Percentiles rank a stretch among this genome's conserved stretches.
These are phyloP conservation scores for Anthonomus grandis DNA, from an alignment of 1,140 invertebrate genomes.

Conservation along the genomic window DNA sequence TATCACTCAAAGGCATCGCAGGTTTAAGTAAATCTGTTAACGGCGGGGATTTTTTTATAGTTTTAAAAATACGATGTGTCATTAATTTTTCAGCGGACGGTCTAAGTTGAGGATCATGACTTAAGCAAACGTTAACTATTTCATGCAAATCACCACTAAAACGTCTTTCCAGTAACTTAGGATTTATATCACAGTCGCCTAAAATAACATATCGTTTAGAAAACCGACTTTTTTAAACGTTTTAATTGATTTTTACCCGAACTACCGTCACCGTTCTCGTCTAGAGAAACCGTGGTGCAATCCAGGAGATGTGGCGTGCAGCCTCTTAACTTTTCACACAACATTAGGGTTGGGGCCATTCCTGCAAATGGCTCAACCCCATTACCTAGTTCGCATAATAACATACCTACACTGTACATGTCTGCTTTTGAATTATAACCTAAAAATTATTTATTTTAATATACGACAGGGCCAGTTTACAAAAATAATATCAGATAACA, in stretches of 20 bases:
- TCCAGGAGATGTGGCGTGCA: constrained; percentile 74
- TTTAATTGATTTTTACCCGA: constrained; percentile 43
- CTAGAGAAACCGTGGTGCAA: constrained; percentile 64
- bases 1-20: constrained; percentile 53
- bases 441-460: constrained; percentile 32
- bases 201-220: constrained; percentile 5
- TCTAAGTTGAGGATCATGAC: constrained; percentile 61
- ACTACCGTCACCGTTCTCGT: constrained; percentile 52
- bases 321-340: constrained; percentile 83
- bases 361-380: constrained; percentile 82
- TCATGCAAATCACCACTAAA: constrained; percentile 74
- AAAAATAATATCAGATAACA: too few relatives aligned
- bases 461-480: too few relatives aligned
- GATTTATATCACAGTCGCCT: constrained; percentile 39
- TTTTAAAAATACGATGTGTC: constrained; percentile 74
- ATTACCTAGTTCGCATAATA: constrained; percentile 86
- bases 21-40: constrained; percentile 54
- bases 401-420: constrained; percentile 85
- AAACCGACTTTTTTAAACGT: neutral
- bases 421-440: constrained; percentile 89
- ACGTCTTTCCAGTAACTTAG: constrained; percentile 51
- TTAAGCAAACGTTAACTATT: constrained; percentile 67
- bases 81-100: constrained; percentile 64
- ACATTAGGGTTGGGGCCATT: constrained; percentile 79
- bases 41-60: constrained; percentile 49